Evolutionary conservation across 1,140 invertebrate species (phyloP).

Genomic region (Idris sp.): DNA sequence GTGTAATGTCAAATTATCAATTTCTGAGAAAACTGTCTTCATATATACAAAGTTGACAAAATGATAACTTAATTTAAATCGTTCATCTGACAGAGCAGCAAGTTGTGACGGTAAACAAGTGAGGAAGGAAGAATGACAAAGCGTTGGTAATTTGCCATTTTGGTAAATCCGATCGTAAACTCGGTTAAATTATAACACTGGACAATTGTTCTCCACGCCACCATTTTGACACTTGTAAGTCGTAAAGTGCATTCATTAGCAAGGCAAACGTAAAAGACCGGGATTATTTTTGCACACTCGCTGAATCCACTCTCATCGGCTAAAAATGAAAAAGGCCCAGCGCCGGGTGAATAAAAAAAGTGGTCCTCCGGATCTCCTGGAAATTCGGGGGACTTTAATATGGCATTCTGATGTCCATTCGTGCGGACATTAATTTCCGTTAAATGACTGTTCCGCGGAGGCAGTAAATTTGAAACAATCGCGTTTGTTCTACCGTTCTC

Average conservation of each 20-base stretch:
- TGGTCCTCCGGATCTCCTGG: conserved; percentile 7
- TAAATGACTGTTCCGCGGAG: conserved; percentile 54
- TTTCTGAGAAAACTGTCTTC: too few species aligned
- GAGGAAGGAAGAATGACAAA: conserved; percentile 23
- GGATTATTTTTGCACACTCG: conserved; percentile 13
- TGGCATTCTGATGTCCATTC: conserved; percentile 44
- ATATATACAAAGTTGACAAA: background rate
- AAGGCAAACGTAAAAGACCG: conserved; percentile 22
- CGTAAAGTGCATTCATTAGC: conserved; percentile 37
- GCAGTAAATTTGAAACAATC: conserved; percentile 62
- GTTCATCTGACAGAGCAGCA: conserved; percentile 8
- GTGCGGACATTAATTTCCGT: conserved; percentile 57
- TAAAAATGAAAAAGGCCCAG: background rate
- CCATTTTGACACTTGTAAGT: conserved; percentile 26
- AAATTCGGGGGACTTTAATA: conserved; percentile 46
- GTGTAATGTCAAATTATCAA: too few species aligned
- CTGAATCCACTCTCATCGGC: too few species aligned
- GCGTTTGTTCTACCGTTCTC: conserved; percentile 56
- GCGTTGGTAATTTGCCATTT: conserved; percentile 23
- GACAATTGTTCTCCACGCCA: too few species aligned
- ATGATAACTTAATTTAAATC: conserved; percentile 11
- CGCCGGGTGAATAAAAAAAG: conserved; percentile 9
- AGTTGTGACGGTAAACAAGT: conserved; percentile 16
- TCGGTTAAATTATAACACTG: conserved; percentile 17
- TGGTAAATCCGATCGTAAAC: conserved; percentile 22